Conservation (phyloP, 2,888 invertebrate genomes). For the Nasonovia ribisnigri region DNA sequence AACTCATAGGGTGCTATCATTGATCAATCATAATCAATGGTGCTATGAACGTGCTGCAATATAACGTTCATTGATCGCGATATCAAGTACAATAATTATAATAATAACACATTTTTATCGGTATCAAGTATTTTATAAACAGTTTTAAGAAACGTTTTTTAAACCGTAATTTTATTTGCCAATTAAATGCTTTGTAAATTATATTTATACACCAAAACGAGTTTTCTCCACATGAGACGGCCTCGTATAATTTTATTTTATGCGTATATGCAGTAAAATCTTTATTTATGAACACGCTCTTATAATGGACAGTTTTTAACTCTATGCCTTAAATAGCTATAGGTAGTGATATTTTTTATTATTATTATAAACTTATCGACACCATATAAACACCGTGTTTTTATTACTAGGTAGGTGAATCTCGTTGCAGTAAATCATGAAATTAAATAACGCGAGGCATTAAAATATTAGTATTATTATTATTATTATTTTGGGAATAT, state of each 20-base stretch:
- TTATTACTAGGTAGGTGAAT: conserved; percentile 21
- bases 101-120: neutral
- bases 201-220: conserved; percentile 37
- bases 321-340: neutral
- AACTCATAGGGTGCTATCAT: neutral
- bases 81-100: neutral
- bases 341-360: conserved; percentile 8
- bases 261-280: conserved; percentile 27
- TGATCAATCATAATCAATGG: too few relatives aligned
- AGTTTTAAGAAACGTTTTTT: neutral
- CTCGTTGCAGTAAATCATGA: neutral
- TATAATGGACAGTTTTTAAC: conserved; percentile 35
- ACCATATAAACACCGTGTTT: conserved; percentile 48
- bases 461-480: neutral
- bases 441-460: neutral
- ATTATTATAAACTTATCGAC: conserved; percentile 45
- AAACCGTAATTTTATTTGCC: conserved; percentile 22
- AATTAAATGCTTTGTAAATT: conserved; percentile 60
- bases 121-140: neutral
- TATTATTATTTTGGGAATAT: neutral
- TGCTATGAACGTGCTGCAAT: neutral
- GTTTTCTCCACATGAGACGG: conserved; percentile 50
- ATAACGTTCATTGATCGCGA: neutral
- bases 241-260: conserved; percentile 39
- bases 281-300: conserved; percentile 49